Conservation (phyloP, 2,888 invertebrate species). For the Metacarcinus magister region DNA sequence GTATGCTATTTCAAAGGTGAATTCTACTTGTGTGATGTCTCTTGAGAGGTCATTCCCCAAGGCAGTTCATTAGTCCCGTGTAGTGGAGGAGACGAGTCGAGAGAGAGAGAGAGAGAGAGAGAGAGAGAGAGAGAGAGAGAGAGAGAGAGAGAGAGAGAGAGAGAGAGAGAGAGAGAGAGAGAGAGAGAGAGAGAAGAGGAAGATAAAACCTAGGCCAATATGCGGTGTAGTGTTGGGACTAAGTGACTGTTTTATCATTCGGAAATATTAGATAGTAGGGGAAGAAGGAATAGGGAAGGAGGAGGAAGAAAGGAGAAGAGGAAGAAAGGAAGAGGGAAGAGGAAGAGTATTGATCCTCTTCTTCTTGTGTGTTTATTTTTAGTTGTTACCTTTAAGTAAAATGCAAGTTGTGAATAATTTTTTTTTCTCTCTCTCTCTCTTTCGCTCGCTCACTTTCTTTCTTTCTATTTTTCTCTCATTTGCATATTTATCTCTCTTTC, state of each 20-base stretch:
- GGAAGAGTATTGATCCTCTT: background rate
- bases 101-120: constrained; percentile 26
- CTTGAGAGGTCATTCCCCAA: background rate
- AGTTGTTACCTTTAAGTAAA: background rate
- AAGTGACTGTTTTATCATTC: background rate
- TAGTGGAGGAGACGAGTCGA: background rate
- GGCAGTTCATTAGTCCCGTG: constrained; percentile 42
- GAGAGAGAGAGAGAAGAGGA: background rate
- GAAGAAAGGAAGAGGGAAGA: background rate
- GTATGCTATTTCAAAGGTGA: constrained; percentile 10
- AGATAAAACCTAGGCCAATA: background rate
- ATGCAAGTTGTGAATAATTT: background rate
- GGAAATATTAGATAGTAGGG: background rate
- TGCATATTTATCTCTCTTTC: background rate
- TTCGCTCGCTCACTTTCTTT: background rate
- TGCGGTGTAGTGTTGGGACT: background rate
- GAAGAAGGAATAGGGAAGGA: background rate
- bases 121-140: background rate
- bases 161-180: constrained; percentile 26
- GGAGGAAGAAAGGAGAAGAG: constrained; percentile 40
- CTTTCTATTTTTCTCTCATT: background rate
- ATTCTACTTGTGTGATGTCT: background rate
- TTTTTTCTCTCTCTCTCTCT: background rate
- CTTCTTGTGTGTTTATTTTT: background rate
- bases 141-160: background rate